Evolutionary conservation across 2,797 vertebrate species (phyloP), one percentile per base, ranked within the genome.

Genomic region (Cetoscarus ocellatus): DNA sequence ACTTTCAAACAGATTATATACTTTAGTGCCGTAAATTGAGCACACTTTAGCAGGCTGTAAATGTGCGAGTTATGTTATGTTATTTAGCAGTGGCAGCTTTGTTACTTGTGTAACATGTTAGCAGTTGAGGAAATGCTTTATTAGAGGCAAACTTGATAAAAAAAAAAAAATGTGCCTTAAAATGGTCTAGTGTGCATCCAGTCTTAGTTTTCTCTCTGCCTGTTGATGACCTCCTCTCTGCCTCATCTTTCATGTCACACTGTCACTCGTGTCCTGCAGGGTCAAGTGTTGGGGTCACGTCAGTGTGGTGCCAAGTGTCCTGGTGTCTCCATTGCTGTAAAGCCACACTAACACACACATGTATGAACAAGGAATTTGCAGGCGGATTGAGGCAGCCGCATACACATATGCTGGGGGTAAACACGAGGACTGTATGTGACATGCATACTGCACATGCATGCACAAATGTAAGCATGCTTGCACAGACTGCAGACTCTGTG

Each of bases 231-330:
- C 61, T 67, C 59, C 14, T 55, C 64, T 78, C 52, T 57, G 62
- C 68, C 48, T 80, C 82, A 73, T 90, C 83, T 84, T 75, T 91
- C 86, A 88, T 79, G 84, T 76, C 74, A 60, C 70, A 62, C 72
- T 84, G 85, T 84, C 78, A 57, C 48, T 85, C 68, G 75, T 48
- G 36, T 88, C 80, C 81, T 68, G 75, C 64, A 10, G 81, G 88
- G 89, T 91, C 85, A 27, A 79, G 64, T 73, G 73, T 79, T 84
- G 78, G 89, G 90, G 90, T 89, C 90, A 86, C 48, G 61, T 87
- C 86, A 86, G 61, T 86, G 79, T 77, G 85, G 86, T 88, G 89
- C 86, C 91, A 85, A 91, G 78, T 88, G 87, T 86, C 83, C 68
- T 70, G 82, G 81, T 82, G 87, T 88, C 87, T 87, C 79, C 86